These are phyloP conservation scores for Cathartes aura DNA, from an alignment of 2,113 vertebrate species.

Conservation along the genomic window DNA sequence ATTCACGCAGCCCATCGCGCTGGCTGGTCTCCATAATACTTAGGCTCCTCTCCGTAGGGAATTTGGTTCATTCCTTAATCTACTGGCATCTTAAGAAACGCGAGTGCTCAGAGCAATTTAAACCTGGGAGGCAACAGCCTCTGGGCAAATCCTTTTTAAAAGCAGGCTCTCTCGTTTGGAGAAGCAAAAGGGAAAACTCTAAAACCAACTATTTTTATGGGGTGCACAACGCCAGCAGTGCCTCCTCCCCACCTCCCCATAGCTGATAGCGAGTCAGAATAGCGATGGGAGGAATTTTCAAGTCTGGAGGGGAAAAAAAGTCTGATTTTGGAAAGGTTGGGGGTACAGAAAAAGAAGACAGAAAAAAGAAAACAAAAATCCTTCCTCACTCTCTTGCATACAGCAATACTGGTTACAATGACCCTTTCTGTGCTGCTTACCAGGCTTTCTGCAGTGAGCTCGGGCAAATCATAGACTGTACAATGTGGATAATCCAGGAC, in stretches of 20 bases:
- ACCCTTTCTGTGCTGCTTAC: slow-evolving; percentile 76
- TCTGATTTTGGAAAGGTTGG: not conserved
- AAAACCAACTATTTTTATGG: not conserved
- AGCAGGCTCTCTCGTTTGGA: not conserved
- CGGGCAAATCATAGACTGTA: slow-evolving; percentile 90
- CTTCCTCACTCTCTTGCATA: not conserved
- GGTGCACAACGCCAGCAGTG: not conserved
- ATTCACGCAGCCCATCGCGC: not conserved
- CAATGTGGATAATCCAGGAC: slow-evolving; percentile 92
- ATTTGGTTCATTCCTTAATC: not conserved
- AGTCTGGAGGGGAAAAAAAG: not conserved
- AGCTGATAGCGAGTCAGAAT: not conserved
- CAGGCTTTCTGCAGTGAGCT: slow-evolving; percentile 94
- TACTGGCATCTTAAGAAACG: not conserved
- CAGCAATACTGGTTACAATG: not conserved
- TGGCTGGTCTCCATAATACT: not conserved
- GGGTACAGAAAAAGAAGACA: not conserved
- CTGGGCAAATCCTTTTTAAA: not conserved
- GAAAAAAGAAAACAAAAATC: not conserved
- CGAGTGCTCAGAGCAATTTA: not conserved
- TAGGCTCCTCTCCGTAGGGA: not conserved
- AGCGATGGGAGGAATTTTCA: not conserved
- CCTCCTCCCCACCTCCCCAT: not conserved
- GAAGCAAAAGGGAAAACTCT: not conserved
- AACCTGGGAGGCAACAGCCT: not conserved